Percentiles rank a stretch among this genome's conserved stretches.
Evolutionary conservation across 2,113 vertebrate species (phyloP).

Genomic region (Columba livia): DNA sequence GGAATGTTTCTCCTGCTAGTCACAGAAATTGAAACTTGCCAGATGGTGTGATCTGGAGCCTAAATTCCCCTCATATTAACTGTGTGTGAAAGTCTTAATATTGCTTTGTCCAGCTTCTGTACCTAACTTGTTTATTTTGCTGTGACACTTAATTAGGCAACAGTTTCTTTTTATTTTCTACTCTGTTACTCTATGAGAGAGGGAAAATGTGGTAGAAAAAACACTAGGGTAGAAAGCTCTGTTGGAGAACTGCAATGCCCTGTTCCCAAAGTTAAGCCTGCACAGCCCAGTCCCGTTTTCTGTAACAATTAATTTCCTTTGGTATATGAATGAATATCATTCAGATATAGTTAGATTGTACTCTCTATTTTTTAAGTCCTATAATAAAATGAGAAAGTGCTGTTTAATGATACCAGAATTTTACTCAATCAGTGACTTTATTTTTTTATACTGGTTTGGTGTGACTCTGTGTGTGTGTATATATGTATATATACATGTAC

Average conservation of each 20-base stretch:
- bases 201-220: conserved; percentile 58
- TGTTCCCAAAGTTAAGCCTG: conserved; percentile 65
- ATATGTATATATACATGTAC: not conserved
- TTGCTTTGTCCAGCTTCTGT: conserved; percentile 71
- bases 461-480: not conserved
- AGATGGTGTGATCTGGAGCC: conserved; percentile 87
- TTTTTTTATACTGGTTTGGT: not conserved
- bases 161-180: conserved; percentile 68
- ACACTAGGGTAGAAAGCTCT: not conserved
- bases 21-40: conserved; percentile 88
- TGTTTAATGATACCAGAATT: not conserved
- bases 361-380: not conserved
- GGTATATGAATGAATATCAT: not conserved
- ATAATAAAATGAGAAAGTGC: not conserved
- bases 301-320: conserved; percentile 63
- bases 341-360: not conserved
- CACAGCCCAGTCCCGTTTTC: not conserved
- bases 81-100: conserved; percentile 84
- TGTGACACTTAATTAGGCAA: conserved; percentile 66
- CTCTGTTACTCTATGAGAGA: conserved; percentile 16
- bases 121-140: conserved; percentile 64
- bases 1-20: conserved; percentile 80
- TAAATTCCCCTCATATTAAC: conserved; percentile 81
- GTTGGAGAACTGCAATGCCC: not conserved
- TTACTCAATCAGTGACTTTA: not conserved